These are phyloP conservation scores for Agrochola litura DNA, from an alignment of 2,888 invertebrate species.

Conservation along the genomic window DNA sequence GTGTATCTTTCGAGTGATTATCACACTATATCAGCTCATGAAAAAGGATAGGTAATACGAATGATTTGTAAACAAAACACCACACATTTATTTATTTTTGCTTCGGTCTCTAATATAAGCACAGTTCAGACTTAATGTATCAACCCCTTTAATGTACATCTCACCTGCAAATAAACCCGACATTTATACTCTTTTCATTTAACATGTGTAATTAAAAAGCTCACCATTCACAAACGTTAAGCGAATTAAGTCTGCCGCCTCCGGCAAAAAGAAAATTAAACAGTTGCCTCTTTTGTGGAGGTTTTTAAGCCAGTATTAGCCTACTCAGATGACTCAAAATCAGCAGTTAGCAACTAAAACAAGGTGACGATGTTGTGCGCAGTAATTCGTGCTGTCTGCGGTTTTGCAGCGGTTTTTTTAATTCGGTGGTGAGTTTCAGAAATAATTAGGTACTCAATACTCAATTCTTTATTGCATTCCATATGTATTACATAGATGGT, in stretches of 20 bases:
- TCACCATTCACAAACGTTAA: conserved; percentile 33
- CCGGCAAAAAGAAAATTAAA: conserved; percentile 39
- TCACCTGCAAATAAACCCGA: background rate
- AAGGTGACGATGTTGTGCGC: conserved; percentile 13
- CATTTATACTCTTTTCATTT: conserved; percentile 17
- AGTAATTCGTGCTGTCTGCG: conserved; percentile 13
- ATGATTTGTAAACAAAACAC: background rate
- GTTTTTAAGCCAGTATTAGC: conserved; percentile 38
- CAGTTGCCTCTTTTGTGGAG: conserved; percentile 22
- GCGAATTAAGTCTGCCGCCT: conserved; percentile 26
- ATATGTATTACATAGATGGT: too few species aligned
- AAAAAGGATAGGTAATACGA: background rate
- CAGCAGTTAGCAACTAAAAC: conserved; percentile 41
- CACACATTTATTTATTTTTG: background rate
- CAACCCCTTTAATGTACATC: background rate
- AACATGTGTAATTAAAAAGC: conserved; percentile 29
- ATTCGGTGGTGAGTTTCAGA: background rate
- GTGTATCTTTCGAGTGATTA: background rate
- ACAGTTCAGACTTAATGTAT: background rate
- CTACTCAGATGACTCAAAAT: conserved; percentile 35
- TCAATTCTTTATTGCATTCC: too few species aligned
- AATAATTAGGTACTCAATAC: too few species aligned
- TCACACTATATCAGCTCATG: background rate
- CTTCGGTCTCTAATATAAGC: background rate
- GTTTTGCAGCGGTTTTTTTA: background rate